phyloP scores from a whole-genome alignment of 2,888 invertebrate species.

The Nomada ruficornis region DNA sequence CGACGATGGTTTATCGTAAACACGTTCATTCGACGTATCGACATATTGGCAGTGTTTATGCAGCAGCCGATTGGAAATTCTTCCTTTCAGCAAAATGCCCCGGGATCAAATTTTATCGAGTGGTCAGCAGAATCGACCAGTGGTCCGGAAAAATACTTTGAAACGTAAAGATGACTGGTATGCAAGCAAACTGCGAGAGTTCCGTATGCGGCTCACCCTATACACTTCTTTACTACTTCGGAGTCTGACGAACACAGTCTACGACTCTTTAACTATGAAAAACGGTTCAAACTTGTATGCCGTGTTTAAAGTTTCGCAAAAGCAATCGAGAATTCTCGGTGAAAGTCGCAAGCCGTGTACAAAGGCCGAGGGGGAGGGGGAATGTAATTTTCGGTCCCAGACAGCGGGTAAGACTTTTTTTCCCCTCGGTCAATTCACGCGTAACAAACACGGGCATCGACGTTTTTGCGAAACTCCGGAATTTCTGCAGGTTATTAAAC shows the following conservation, averaged over 20 bases:
- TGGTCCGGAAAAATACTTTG: constrained; percentile 33
- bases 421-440: background rate
- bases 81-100: background rate
- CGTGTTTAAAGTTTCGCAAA: constrained; percentile 61
- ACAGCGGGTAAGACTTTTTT: background rate
- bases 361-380: background rate
- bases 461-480: background rate
- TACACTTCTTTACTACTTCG: constrained; percentile 58
- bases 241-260: constrained; percentile 51
- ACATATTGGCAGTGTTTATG: constrained; percentile 25
- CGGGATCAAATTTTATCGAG: constrained; percentile 45
- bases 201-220: constrained; percentile 35
- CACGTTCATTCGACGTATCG: background rate
- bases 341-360: constrained; percentile 47
- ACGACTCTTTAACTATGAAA: constrained; percentile 65
- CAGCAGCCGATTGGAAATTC: constrained; percentile 14
- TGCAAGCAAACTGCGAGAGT: constrained; percentile 5
- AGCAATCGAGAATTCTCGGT: constrained; percentile 62
- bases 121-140: constrained; percentile 24
- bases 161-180: constrained; percentile 24
- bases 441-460: background rate
- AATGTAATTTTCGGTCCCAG: constrained; percentile 37
- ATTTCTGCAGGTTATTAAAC: too few relatives aligned
- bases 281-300: constrained; percentile 58
- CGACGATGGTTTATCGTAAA: constrained; percentile 16